Evolutionary conservation across 2,888 invertebrate species (phyloP).

Genomic region (Augiades crinisus): DNA sequence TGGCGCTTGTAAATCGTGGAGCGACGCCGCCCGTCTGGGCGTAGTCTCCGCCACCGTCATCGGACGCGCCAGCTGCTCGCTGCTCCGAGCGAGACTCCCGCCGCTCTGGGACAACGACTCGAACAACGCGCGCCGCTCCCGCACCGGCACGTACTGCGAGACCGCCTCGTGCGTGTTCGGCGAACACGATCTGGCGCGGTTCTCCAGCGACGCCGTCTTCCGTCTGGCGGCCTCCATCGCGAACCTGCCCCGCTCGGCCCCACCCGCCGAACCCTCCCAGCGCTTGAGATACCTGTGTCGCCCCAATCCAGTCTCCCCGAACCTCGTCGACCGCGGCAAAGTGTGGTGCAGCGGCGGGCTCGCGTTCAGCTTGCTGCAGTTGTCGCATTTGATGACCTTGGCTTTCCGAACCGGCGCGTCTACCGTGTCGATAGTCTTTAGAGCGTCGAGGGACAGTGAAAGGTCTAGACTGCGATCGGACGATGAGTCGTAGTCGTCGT

Average conservation of each 20-base stretch:
- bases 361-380: slow-evolving; percentile 67
- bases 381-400: slow-evolving; percentile 71
- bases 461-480: slow-evolving; percentile 80
- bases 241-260: slow-evolving; percentile 63
- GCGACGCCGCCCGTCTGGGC: slow-evolving; percentile 83
- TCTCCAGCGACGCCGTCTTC: slow-evolving; percentile 66
- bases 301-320: slow-evolving; percentile 63
- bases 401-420: slow-evolving; percentile 68
- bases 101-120: slow-evolving; percentile 85
- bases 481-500: slow-evolving; percentile 80
- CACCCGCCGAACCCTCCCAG: slow-evolving; percentile 70
- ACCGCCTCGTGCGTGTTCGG: slow-evolving; percentile 70
- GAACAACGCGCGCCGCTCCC: slow-evolving; percentile 85
- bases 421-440: slow-evolving; percentile 68
- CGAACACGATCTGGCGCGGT: slow-evolving; percentile 70
- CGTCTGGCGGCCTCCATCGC: slow-evolving; percentile 68
- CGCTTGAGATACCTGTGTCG: slow-evolving; percentile 68
- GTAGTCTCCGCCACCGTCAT: slow-evolving; percentile 57
- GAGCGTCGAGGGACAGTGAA: slow-evolving; percentile 74
- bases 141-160: slow-evolving; percentile 86
- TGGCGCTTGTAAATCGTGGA: slow-evolving; percentile 83
- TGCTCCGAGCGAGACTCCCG: slow-evolving; percentile 83
- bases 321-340: slow-evolving; percentile 65
- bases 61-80: slow-evolving; percentile 80
- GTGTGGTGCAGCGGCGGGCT: slow-evolving; percentile 61